Conservation (phyloP, 2,888 invertebrate genomes). For the Oscheius sp. region DNA sequence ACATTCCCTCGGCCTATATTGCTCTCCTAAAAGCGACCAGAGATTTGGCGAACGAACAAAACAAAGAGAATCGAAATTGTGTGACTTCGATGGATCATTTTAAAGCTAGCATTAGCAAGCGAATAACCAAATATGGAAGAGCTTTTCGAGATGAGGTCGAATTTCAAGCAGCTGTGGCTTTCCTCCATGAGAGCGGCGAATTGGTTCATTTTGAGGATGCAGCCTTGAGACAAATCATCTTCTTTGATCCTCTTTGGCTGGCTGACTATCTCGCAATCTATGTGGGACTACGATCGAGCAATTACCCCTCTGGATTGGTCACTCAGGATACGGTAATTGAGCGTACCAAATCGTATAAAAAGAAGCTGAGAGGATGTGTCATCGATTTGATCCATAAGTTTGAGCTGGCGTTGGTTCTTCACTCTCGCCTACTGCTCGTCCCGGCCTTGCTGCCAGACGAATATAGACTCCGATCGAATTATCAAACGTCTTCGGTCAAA, state of each 20-base stretch:
- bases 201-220: conserved; percentile 77
- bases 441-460: conserved; percentile 88
- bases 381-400: conserved; percentile 52
- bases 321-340: conserved; percentile 44
- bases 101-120: conserved; percentile 67
- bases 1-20: conserved; percentile 92
- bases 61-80: conserved; percentile 70
- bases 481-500: conserved; percentile 71
- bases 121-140: conserved; percentile 53
- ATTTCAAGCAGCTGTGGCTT: conserved; percentile 91
- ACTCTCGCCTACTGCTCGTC: conserved; percentile 86
- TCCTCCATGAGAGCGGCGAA: conserved; percentile 82
- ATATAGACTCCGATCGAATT: conserved; percentile 76
- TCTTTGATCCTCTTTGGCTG: conserved; percentile 96
- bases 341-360: conserved; percentile 32
- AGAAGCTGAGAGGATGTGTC: conserved; percentile 24
- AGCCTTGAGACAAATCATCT: conserved; percentile 90
- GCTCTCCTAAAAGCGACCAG: conserved; percentile 82
- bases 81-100: conserved; percentile 84
- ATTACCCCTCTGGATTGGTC: conserved; percentile 39
- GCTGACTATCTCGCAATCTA: conserved; percentile 97
- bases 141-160: conserved; percentile 81
- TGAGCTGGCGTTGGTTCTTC: conserved; percentile 90
- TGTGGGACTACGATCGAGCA: conserved; percentile 73
- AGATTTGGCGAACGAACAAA: conserved; percentile 78